Conservation (phyloP, 2,113 vertebrate species). For the Ictalurus furcatus region DNA sequence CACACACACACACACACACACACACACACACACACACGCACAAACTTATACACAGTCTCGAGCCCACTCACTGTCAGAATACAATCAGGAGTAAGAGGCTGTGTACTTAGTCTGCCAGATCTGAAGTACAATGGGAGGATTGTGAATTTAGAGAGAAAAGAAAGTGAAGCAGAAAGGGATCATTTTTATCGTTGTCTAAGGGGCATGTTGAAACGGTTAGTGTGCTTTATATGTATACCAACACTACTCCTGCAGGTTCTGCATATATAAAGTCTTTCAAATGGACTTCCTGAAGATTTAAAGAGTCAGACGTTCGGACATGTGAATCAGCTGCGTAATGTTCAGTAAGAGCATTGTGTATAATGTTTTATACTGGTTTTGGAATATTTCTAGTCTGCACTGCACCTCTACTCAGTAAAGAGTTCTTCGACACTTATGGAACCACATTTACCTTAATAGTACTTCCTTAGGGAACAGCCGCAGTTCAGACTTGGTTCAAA, state of each 20-base stretch:
- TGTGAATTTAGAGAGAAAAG: constrained; percentile 43
- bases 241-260: background rate
- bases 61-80: constrained; percentile 39
- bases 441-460: constrained; percentile 30
- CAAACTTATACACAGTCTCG: constrained; percentile 17
- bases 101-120: constrained; percentile 40
- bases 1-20: constrained; percentile 20
- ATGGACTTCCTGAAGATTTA: background rate
- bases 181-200: constrained; percentile 22
- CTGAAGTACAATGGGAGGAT: constrained; percentile 43
- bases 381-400: background rate
- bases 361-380: constrained; percentile 19
- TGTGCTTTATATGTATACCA: background rate
- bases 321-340: background rate
- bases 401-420: background rate
- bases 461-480: constrained; percentile 15
- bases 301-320: background rate
- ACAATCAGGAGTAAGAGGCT: constrained; percentile 40
- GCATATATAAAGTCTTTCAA: background rate
- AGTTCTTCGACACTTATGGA: background rate
- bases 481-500: constrained; percentile 46
- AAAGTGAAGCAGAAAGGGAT: constrained; percentile 13
- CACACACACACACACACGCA: background rate
- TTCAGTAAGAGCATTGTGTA: background rate
- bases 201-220: background rate